These are phyloP conservation scores for Pelodytes ibericus DNA, from an alignment of 2,797 vertebrate species.

Conservation along the genomic window DNA sequence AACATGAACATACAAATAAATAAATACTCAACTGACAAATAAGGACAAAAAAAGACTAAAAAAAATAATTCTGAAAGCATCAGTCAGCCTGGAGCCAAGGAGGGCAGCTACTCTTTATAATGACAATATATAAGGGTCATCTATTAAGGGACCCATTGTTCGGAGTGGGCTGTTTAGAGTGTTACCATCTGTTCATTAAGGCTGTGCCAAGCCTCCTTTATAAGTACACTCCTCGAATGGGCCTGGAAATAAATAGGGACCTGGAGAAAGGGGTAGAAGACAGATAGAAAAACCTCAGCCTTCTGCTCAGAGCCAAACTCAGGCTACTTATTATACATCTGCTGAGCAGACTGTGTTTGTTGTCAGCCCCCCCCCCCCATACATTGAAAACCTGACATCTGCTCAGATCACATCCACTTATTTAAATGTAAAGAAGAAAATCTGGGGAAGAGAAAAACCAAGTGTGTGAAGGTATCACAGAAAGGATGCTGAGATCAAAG, in stretches of 20 bases:
- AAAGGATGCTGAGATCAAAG: background rate
- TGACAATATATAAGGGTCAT: slow-evolving; percentile 26
- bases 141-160: slow-evolving; percentile 53
- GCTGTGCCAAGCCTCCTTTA: slow-evolving; percentile 37
- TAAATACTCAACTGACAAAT: background rate
- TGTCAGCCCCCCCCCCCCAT: too few relatives aligned
- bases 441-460: background rate
- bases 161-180: slow-evolving; percentile 46
- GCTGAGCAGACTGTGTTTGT: slow-evolving; percentile 27
- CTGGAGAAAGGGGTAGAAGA: slow-evolving; percentile 24
- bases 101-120: slow-evolving; percentile 34
- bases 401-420: slow-evolving; percentile 2
- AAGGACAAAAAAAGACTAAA: background rate
- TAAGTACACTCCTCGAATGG: slow-evolving; percentile 33
- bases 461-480: background rate
- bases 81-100: slow-evolving; percentile 15
- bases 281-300: slow-evolving; percentile 45
- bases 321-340: slow-evolving; percentile 47
- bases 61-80: slow-evolving; percentile 8
- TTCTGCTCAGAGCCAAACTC: slow-evolving; percentile 44
- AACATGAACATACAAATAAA: background rate
- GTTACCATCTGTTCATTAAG: slow-evolving; percentile 57
- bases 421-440: slow-evolving; percentile 2
- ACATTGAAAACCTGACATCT: slow-evolving; percentile 49
- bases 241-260: slow-evolving; percentile 45